Base-by-base conservation (phyloP, 2,113 vertebrate genomes). In the Xenotilapia leptura region DNA sequence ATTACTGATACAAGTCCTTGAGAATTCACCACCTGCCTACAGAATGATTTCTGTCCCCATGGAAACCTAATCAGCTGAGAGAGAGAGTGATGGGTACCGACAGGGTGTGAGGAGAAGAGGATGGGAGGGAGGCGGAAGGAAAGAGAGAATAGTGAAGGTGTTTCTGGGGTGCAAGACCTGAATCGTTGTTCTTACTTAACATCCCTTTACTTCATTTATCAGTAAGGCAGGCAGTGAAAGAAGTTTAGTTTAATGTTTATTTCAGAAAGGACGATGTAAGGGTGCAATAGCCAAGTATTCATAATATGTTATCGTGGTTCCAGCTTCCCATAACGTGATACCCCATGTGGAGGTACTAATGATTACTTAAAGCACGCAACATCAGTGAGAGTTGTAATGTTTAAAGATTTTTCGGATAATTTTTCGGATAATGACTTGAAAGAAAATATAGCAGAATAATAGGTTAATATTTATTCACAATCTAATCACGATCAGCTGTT, bases 51-150 rank as follows among this genome's bases (percentile, higher is more conserved):
- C 89, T 79, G 90, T 95, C 85, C 9, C 94, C 80, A 91, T 92
- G 93, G 90, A 86, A 93, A 95, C 93, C 31, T 65, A 86, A 92
- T 86, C 89, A 89, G 84, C 90, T 89, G 82, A 70, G 85, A 73
- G 85, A 54, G 82, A 47, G 79, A 86, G 70, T 70, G 68, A 79
- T 45, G 23, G 83, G 82, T 58, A 26, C 11, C 42, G 53, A 80
- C 68, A 87, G 56, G 53, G 49, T 80, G 79, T 82, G 31, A 36
- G 70, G 47, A 19, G 80, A 42, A 68, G 73, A 77, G 26, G 58
- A 33, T 75, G 79, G 65, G n/a, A 36, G 55, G 47, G 31, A 84
- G 49, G 77, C 7, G 17, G 53, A 54, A 38, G 10, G 11, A 56
- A 26, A 19, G 19, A 9, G 9, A 73, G 28, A 56, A n/a, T 2